Evolutionary conservation across 2,888 invertebrate genomes (phyloP).

Genomic region (Drosophila yooni): DNA sequence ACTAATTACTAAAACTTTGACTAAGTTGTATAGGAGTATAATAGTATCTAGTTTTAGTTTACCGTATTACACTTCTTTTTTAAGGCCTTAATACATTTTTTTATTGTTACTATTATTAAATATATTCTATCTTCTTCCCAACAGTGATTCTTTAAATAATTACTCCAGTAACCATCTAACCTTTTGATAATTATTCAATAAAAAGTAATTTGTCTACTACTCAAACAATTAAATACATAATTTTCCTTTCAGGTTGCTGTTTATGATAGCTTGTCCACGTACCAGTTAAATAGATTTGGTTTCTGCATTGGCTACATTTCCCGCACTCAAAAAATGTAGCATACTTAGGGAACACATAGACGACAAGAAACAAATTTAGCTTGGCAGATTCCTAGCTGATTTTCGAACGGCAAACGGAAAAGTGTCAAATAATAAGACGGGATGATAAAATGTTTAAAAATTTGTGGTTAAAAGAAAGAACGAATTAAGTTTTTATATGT

Average conservation of each 20-base stretch:
- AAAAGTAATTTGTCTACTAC: background rate
- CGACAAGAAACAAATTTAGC: background rate
- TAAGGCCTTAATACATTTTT: background rate
- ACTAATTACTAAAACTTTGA: background rate
- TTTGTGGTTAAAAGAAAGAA: background rate
- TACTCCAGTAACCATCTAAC: background rate
- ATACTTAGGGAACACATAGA: background rate
- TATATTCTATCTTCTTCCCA: background rate
- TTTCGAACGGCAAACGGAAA: background rate
- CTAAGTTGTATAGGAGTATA: background rate
- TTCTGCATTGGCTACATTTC: background rate
- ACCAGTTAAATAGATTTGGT: background rate
- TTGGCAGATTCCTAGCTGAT: background rate
- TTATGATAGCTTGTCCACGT: background rate
- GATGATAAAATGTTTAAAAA: background rate
- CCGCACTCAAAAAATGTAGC: background rate
- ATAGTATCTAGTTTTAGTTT: background rate
- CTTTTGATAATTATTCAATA: background rate
- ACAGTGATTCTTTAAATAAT: background rate
- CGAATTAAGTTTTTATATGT: background rate
- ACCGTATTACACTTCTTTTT: background rate
- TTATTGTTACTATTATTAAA: background rate
- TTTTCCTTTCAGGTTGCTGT: background rate
- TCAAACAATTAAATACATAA: background rate
- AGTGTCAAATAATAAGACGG: too few relatives aligned